Evolutionary conservation across 2,797 vertebrate genomes (phyloP).

Genomic region (Spinus pinus): DNA sequence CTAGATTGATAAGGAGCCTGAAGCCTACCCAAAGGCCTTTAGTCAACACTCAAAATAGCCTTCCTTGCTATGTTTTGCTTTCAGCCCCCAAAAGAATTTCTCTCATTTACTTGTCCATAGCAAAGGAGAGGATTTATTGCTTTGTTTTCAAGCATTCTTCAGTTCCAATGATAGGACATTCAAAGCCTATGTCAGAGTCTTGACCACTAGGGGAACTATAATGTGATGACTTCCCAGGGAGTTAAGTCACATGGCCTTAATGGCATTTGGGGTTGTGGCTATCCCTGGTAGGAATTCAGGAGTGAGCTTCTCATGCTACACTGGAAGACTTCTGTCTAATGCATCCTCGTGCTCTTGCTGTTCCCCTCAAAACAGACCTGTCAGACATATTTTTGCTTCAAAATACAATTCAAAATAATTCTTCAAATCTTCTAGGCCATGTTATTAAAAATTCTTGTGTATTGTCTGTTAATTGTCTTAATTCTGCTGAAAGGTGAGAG

Average conservation of each 20-base stretch:
- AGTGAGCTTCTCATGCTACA: not conserved
- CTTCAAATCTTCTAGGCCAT: not conserved
- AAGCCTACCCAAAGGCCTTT: not conserved
- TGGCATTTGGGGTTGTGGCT: not conserved
- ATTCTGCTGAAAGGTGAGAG: not conserved
- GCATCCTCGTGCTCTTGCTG: not conserved
- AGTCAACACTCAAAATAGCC: not conserved
- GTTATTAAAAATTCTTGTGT: not conserved
- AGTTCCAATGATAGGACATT: not conserved
- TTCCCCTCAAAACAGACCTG: not conserved
- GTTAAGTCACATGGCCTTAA: not conserved
- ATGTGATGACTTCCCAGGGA: not conserved
- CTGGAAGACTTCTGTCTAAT: not conserved
- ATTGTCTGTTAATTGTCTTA: not conserved
- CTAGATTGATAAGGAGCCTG: not conserved
- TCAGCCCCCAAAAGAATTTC: not conserved
- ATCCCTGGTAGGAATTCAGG: not conserved
- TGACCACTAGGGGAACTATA: not conserved
- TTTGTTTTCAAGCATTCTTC: not conserved
- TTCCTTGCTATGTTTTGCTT: not conserved
- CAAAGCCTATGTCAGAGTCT: not conserved
- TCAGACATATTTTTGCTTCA: not conserved
- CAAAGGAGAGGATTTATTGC: not conserved
- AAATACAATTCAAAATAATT: not conserved
- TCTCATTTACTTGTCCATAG: not conserved